Evolutionary conservation across 2,888 invertebrate species (phyloP).

Genomic region (Apamea monoglypha): DNA sequence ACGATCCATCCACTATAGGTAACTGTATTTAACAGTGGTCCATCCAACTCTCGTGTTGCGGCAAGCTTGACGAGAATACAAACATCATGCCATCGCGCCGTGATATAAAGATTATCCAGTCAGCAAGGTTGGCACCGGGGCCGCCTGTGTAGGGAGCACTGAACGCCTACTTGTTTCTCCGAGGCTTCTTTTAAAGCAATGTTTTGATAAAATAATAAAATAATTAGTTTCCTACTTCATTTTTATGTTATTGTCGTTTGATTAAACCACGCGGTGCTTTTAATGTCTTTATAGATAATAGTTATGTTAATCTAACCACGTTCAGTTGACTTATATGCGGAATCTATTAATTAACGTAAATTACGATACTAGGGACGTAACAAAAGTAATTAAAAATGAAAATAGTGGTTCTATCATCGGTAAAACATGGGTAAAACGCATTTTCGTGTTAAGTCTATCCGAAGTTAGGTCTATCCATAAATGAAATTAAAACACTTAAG

Average conservation of each 20-base stretch:
- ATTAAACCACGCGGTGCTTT: conserved; percentile 8
- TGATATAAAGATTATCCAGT: conserved; percentile 39
- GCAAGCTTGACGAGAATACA: conserved; percentile 34
- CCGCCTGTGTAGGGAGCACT: not conserved
- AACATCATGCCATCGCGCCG: conserved; percentile 10
- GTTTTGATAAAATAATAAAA: not conserved
- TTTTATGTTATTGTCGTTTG: not conserved
- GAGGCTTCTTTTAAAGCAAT: conserved; percentile 9
- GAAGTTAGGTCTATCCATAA: not conserved
- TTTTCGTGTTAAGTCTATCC: not conserved
- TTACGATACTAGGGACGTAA: not conserved
- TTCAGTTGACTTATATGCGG: not conserved
- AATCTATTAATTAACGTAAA: not conserved
- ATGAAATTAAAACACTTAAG: not conserved
- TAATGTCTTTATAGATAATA: not conserved
- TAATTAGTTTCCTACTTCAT: not conserved
- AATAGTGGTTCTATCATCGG: not conserved
- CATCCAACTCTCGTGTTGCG: not conserved
- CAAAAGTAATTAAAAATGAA: not conserved
- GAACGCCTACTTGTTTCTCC: conserved; percentile 16
- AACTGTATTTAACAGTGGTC: conserved; percentile 1
- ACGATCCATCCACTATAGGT: not conserved
- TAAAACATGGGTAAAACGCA: not conserved
- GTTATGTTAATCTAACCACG: not conserved
- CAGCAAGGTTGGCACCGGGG: conserved; percentile 35